A percentile compares a stretch with the other conserved stretches of the same genome.
Conservation (phyloP, 2,888 invertebrate genomes). For the Bruchidius siliquastri region DNA sequence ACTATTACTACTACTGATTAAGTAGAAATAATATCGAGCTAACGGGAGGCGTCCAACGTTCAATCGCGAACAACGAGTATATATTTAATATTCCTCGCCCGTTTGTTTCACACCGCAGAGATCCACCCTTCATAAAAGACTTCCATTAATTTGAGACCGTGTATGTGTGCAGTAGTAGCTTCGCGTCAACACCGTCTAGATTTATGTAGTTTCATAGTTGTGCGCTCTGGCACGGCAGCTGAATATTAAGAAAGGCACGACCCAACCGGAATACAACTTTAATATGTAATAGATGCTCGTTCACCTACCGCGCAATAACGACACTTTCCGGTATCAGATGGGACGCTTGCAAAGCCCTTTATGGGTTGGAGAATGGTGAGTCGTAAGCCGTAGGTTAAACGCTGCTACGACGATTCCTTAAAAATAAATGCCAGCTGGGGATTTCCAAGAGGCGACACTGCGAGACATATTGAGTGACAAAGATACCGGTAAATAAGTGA, state of each 20-base stretch:
- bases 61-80: not conserved
- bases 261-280: conserved; percentile 21
- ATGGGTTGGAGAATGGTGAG: not conserved
- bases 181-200: not conserved
- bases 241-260: conserved; percentile 26
- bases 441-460: too few species aligned
- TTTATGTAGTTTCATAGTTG: conserved; percentile 8
- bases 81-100: not conserved
- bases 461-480: too few species aligned
- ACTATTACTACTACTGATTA: too few species aligned
- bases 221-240: conserved; percentile 10
- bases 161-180: not conserved
- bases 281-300: conserved; percentile 24
- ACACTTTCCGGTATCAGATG: conserved; percentile 9
- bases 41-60: not conserved
- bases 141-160: not conserved
- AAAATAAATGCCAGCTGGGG: not conserved
- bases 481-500: too few species aligned
- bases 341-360: not conserved
- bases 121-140: not conserved
- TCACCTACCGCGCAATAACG: conserved; percentile 16
- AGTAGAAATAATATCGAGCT: not conserved
- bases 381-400: not conserved
- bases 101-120: not conserved
- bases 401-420: not conserved